Conservation (phyloP, 2,888 invertebrate species). For the Drosophila subsilvestris region DNA sequence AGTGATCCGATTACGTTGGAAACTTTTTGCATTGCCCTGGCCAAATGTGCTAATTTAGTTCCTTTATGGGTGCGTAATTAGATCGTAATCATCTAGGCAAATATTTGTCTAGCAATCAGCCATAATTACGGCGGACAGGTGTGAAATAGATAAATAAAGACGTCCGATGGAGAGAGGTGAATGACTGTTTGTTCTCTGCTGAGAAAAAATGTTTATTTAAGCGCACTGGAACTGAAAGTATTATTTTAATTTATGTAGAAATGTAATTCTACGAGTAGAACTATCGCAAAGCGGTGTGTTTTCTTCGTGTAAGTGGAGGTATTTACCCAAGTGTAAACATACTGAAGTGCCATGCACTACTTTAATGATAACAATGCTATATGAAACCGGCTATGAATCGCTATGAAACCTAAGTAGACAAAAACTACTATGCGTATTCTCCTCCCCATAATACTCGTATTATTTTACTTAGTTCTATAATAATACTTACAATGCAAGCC, state of each 20-base stretch:
- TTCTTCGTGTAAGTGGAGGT: not conserved
- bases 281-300: not conserved
- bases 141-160: conserved; percentile 41
- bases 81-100: conserved; percentile 57
- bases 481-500: conserved; percentile 85
- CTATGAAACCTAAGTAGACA: too few relatives aligned
- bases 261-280: not conserved
- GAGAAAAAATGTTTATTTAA: conserved; percentile 8
- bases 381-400: not conserved
- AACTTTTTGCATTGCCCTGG: conserved; percentile 31
- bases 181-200: conserved; percentile 11
- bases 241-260: not conserved
- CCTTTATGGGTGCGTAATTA: conserved; percentile 48
- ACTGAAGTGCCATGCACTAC: too few relatives aligned
- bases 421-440: too few relatives aligned
- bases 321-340: not conserved
- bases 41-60: conserved; percentile 62
- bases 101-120: conserved; percentile 52
- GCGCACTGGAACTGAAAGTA: not conserved
- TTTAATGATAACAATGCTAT: conserved; percentile 7
- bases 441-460: too few relatives aligned
- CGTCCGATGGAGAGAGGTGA: not conserved
- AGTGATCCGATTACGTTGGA: conserved; percentile 27
- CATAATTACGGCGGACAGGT: conserved; percentile 55
- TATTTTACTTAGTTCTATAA: not conserved